phyloP scores from a whole-genome alignment of 2,797 vertebrate genomes.

The Emys orbicularis region DNA sequence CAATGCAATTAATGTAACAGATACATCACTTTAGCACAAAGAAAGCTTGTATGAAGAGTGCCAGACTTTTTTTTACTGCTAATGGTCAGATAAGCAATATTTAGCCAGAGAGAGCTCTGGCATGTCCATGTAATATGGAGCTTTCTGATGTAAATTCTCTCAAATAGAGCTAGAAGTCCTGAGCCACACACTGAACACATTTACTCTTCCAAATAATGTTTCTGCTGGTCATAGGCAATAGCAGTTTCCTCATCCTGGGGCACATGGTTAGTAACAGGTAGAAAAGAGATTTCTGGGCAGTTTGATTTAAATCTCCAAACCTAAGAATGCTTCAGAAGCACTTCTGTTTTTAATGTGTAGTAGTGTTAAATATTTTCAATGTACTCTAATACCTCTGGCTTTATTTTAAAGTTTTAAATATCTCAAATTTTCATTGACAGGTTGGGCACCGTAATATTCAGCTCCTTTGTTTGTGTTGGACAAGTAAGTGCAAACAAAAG shows the following conservation, averaged over 20 bases:
- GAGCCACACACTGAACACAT: neutral
- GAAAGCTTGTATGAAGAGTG: neutral
- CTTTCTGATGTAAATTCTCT: neutral
- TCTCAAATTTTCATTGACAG: conserved; percentile 74
- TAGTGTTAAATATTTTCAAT: neutral
- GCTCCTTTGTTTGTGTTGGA: conserved; percentile 91
- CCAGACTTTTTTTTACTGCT: neutral
- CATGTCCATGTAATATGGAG: neutral
- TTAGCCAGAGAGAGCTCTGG: neutral
- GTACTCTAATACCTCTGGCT: too few relatives aligned
- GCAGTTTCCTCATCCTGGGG: neutral
- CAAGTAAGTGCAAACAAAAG: conserved; percentile 85
- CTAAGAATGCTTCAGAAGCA: neutral
- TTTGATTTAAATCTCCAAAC: neutral
- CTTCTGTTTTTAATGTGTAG: neutral
- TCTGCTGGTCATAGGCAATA: neutral
- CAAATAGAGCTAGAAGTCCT: neutral
- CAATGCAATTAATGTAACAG: too few relatives aligned
- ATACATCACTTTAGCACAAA: neutral
- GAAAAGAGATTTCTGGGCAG: neutral
- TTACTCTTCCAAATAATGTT: neutral
- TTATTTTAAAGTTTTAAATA: neutral
- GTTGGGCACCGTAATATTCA: conserved; percentile 94
- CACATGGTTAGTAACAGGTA: neutral
- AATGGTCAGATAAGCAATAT: neutral